phyloP scores from a whole-genome alignment of 2,888 invertebrate species.

The Barypeithes pellucidus region DNA sequence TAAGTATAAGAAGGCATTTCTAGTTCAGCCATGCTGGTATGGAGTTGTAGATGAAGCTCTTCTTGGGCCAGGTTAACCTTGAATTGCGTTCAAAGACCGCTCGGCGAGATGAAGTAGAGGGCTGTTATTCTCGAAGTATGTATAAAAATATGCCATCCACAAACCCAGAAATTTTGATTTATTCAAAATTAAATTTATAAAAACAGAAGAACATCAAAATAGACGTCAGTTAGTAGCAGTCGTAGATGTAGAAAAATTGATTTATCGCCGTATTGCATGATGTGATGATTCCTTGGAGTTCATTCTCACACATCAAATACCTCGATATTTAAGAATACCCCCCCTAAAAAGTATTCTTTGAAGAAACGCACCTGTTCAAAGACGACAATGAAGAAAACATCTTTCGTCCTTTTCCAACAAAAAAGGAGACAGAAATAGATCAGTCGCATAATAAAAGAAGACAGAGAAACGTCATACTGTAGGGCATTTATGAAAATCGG shows the following conservation, averaged over 20 bases:
- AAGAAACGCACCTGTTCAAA: constrained; percentile 53
- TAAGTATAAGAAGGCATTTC: constrained; percentile 36
- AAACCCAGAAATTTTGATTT: too few species aligned
- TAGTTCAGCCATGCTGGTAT: constrained; percentile 44
- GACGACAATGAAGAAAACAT: constrained; percentile 36
- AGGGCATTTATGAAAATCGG: constrained; percentile 9
- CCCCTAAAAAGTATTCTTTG: constrained; percentile 29
- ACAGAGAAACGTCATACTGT: constrained; percentile 7
- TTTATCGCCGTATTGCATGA: too few species aligned
- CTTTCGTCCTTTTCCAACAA: constrained; percentile 27
- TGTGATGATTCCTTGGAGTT: too few species aligned
- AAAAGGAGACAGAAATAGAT: constrained; percentile 51
- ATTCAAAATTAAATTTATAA: too few species aligned
- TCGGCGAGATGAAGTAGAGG: constrained; percentile 44
- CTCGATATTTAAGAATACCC: constrained; percentile 26
- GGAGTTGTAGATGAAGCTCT: constrained; percentile 31
- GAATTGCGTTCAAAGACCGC: constrained; percentile 56
- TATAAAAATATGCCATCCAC: too few species aligned
- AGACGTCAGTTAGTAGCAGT: too few species aligned
- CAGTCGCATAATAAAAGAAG: constrained; percentile 28
- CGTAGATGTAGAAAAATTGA: too few species aligned
- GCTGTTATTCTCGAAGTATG: constrained; percentile 24
- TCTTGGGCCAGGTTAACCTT: constrained; percentile 51
- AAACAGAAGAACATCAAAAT: too few species aligned
- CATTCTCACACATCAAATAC: neutral